These are phyloP conservation scores for Sandelia bainsii DNA, from an alignment of 2,797 vertebrate species.

Conservation along the genomic window DNA sequence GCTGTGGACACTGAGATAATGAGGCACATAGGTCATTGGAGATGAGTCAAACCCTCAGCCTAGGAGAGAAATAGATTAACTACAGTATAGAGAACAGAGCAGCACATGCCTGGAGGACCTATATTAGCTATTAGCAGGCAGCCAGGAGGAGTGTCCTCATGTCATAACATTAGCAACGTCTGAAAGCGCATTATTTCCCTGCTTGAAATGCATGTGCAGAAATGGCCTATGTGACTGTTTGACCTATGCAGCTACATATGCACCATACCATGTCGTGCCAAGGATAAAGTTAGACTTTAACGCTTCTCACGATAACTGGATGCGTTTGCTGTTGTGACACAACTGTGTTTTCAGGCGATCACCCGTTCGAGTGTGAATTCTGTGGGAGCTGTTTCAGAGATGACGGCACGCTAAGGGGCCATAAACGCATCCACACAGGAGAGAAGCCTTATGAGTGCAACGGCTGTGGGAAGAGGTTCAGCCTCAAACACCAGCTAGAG, in stretches of 20 bases:
- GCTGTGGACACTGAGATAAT: conserved; percentile 99
- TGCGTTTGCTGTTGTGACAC: conserved; percentile 38
- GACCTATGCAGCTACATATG: conserved; percentile 60
- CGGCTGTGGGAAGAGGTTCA: conserved; percentile 98
- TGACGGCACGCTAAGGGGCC: conserved; percentile 96
- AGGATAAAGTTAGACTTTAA: conserved; percentile 35
- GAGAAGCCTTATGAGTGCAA: conserved; percentile 99
- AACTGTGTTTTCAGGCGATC: conserved; percentile 88
- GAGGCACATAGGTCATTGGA: conserved; percentile 99
- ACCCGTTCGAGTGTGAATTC: conserved; percentile 98
- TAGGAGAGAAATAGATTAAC: conserved; percentile 97
- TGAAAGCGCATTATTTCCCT: conserved; percentile 62
- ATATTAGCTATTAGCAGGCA: conserved; percentile 87
- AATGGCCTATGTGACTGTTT: conserved; percentile 49
- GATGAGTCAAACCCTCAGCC: conserved; percentile 97
- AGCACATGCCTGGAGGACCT: conserved; percentile 91
- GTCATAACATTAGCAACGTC: conserved; percentile 77
- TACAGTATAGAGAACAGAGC: conserved; percentile 88
- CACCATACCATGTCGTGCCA: conserved; percentile 19
- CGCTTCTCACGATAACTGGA: conserved; percentile 26
- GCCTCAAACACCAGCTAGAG: conserved; percentile 99
- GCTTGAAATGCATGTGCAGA: conserved; percentile 55
- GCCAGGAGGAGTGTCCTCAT: conserved; percentile 70
- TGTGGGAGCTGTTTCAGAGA: conserved; percentile 99
- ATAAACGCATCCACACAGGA: conserved; percentile 98